These are phyloP conservation scores for Tipula lateralis DNA, from an alignment of 2,888 invertebrate genomes.

Conservation along the genomic window DNA sequence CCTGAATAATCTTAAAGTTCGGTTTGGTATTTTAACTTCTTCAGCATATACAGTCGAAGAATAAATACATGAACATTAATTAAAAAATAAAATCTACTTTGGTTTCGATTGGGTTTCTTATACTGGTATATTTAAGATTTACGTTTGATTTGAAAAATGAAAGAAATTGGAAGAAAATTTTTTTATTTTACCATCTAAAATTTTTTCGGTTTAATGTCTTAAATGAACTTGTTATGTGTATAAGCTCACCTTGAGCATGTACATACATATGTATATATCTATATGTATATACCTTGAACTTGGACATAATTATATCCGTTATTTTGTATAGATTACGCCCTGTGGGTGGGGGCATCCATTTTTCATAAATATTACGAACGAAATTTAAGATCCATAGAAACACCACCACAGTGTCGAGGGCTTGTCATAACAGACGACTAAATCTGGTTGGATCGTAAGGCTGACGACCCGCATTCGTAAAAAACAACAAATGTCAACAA, in stretches of 20 bases:
- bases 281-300: not conserved
- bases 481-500: no score
- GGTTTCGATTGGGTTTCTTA: not conserved
- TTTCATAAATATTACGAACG: no score
- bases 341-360: no score
- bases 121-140: not conserved
- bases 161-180: not conserved
- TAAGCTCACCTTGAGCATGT: not conserved
- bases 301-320: not conserved
- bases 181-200: not conserved
- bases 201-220: not conserved
- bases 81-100: not conserved
- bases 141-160: not conserved
- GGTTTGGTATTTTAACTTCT: not conserved
- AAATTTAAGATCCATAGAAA: no score
- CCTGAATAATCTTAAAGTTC: not conserved
- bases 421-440: no score
- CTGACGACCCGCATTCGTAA: no score
- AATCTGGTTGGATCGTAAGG: no score
- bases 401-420: no score
- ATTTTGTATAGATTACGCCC: no score
- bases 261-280: not conserved
- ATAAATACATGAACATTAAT: constrained; percentile 5
- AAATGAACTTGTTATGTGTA: not conserved
- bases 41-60: not conserved